A percentile compares a stretch with the other conserved stretches of the same genome.
These are phyloP conservation scores for Zoanthus solanderi DNA, from an alignment of 92 coral and sea anemone genomes.

Conservation along the genomic window DNA sequence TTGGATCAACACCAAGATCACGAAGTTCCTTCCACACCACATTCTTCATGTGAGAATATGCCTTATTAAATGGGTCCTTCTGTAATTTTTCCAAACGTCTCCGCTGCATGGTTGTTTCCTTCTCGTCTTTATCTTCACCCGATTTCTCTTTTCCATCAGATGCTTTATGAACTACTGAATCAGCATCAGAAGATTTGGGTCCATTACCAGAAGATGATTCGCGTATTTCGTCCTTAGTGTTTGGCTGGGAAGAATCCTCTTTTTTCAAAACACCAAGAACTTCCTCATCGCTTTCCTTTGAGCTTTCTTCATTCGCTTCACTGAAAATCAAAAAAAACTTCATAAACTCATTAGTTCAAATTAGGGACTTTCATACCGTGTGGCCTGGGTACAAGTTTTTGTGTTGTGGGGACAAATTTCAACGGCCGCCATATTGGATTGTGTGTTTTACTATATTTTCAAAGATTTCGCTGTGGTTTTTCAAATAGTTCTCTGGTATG, in stretches of 20 bases:
- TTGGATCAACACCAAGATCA: constrained; percentile 69
- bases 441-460: background rate
- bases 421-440: constrained; percentile 1
- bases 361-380: constrained; percentile 5
- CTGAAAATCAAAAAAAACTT: background rate
- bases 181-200: background rate
- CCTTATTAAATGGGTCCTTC: constrained; percentile 61
- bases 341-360: background rate
- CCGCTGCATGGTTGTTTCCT: background rate
- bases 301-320: constrained; percentile 14
- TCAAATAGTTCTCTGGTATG: too few relatives aligned
- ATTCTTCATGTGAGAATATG: constrained; percentile 42
- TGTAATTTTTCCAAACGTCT: constrained; percentile 49
- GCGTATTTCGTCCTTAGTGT: background rate
- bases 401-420: constrained; percentile 5
- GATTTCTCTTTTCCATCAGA: constrained; percentile 10
- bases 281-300: constrained; percentile 12
- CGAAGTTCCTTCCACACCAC: constrained; percentile 64
- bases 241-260: background rate
- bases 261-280: background rate
- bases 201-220: background rate
- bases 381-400: background rate
- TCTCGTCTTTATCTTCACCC: background rate
- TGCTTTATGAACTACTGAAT: constrained; percentile 18
- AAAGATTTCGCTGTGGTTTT: too few relatives aligned